Percentiles rank a stretch among this genome's conserved stretches.
Evolutionary conservation across 2,113 vertebrate species (phyloP).

Genomic region (Lichenostomus cassidix): DNA sequence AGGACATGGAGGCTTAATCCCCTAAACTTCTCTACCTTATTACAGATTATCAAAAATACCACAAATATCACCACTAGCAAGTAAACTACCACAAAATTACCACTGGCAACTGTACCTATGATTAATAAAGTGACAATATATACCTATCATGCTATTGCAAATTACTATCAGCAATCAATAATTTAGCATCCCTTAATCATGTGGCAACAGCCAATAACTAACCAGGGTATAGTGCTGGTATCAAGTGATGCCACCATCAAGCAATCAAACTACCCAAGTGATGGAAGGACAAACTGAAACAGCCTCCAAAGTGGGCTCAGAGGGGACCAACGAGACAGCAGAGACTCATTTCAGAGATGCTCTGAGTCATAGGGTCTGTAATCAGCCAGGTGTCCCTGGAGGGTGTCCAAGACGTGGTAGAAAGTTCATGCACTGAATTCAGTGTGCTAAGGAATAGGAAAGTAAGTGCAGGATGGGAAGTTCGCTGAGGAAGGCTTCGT

Average conservation of each 20-base stretch:
- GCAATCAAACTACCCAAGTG: fast-evolving
- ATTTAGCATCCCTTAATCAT: neutral
- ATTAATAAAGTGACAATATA: neutral
- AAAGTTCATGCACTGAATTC: neutral
- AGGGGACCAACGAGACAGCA: neutral
- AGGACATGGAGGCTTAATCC: neutral
- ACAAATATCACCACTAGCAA: neutral
- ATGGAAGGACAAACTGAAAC: neutral
- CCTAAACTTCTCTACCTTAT: slow-evolving; percentile 3
- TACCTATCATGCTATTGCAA: neutral
- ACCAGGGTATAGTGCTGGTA: neutral
- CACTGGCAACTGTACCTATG: neutral
- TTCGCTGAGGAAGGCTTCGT: neutral
- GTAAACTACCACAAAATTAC: neutral
- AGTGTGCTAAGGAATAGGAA: neutral
- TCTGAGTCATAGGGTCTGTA: neutral
- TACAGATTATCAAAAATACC: neutral
- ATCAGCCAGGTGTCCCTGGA: neutral
- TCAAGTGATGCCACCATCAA: neutral
- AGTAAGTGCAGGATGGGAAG: neutral
- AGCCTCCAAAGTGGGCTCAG: neutral
- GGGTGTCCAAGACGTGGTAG: neutral
- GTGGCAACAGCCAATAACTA: neutral
- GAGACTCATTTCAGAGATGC: neutral
- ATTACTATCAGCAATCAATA: neutral